A percentile compares a stretch with the other conserved stretches of the same genome.
phyloP scores from a whole-genome alignment of 2,113 vertebrate genomes.

The Microtus pennsylvanicus region DNA sequence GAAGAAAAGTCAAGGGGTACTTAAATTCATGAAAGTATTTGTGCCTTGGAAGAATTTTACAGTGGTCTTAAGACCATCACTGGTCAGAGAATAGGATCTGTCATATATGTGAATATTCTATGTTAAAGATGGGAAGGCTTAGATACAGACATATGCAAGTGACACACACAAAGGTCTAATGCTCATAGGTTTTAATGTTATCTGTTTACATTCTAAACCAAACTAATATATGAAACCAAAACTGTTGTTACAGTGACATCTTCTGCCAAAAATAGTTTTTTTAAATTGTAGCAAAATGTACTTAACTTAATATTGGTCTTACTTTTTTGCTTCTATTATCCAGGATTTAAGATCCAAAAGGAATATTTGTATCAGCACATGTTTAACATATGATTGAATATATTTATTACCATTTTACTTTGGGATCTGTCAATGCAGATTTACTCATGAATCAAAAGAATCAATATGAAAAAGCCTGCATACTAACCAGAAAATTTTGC shows the following conservation, averaged over 20 bases:
- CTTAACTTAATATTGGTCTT: slow-evolving; percentile 18
- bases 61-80: background rate
- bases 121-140: background rate
- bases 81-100: background rate
- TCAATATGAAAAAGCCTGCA: background rate
- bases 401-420: slow-evolving; percentile 15
- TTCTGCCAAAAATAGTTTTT: no score
- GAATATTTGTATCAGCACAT: slow-evolving; percentile 22
- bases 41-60: background rate
- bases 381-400: slow-evolving; percentile 39
- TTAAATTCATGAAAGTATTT: background rate
- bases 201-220: background rate
- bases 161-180: background rate
- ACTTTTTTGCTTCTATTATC: background rate
- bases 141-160: background rate
- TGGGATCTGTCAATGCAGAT: background rate
- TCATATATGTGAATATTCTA: background rate
- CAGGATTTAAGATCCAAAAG: slow-evolving; percentile 7
- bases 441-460: background rate
- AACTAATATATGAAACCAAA: background rate
- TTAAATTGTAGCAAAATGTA: background rate
- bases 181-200: background rate
- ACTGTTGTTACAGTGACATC: background rate
- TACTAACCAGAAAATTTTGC: slow-evolving; percentile 26
- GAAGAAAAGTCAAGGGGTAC: background rate